phyloP scores from a whole-genome alignment of 2,888 invertebrate genomes.

The Aplocera efformata region DNA sequence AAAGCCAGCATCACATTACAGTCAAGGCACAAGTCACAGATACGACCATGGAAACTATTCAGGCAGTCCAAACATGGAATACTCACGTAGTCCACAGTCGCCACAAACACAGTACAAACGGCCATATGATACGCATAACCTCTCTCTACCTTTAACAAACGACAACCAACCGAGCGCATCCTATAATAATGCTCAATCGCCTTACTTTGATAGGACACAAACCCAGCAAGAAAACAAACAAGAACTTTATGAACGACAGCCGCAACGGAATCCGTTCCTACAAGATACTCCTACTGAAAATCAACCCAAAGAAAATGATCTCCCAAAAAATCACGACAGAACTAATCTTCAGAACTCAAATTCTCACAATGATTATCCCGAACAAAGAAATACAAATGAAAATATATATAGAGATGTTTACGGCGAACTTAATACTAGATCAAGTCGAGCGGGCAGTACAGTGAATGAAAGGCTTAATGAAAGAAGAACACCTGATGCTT shows the following conservation, averaged over 20 bases:
- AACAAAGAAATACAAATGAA: slow-evolving; percentile 44
- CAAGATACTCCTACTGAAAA: slow-evolving; percentile 55
- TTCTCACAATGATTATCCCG: slow-evolving; percentile 47
- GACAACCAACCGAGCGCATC: slow-evolving; percentile 65
- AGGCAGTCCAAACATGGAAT: slow-evolving; percentile 68
- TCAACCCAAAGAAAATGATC: slow-evolving; percentile 39
- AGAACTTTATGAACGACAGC: slow-evolving; percentile 60
- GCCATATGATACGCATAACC: slow-evolving; percentile 68
- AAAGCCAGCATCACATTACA: slow-evolving; percentile 76
- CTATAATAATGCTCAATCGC: slow-evolving; percentile 72
- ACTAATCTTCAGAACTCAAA: slow-evolving; percentile 32
- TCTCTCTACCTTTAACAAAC: slow-evolving; percentile 70
- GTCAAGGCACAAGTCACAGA: slow-evolving; percentile 66
- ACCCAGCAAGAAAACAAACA: slow-evolving; percentile 49
- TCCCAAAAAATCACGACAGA: slow-evolving; percentile 35
- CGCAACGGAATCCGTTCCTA: slow-evolving; percentile 64
- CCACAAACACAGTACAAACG: slow-evolving; percentile 64
- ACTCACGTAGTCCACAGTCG: slow-evolving; percentile 74
- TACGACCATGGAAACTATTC: slow-evolving; percentile 65
- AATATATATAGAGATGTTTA: slow-evolving; percentile 57
- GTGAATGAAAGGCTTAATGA: slow-evolving; percentile 77
- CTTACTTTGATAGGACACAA: slow-evolving; percentile 74
- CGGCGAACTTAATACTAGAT: slow-evolving; percentile 54
- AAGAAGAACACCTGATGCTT: slow-evolving; percentile 90
- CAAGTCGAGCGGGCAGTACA: slow-evolving; percentile 45